These are phyloP conservation scores for Quadriops clusia DNA, from an alignment of 2,888 invertebrate species.

Conservation along the genomic window DNA sequence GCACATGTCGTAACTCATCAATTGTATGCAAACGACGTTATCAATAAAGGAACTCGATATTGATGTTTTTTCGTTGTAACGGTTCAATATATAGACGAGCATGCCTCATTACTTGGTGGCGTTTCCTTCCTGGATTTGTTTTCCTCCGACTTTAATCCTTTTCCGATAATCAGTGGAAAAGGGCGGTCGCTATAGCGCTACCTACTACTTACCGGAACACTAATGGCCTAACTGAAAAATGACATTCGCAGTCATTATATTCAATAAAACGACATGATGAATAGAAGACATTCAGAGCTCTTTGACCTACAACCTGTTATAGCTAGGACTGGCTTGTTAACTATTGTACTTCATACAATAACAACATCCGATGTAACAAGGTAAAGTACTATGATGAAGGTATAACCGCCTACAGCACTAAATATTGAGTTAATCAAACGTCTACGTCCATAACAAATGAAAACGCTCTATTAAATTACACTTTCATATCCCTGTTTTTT, in stretches of 20 bases:
- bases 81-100: slow-evolving; percentile 8
- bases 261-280: slow-evolving; percentile 21
- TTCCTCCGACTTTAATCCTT: slow-evolving; percentile 19
- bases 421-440: too few species aligned
- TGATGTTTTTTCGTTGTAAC: slow-evolving; percentile 14
- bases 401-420: too few species aligned
- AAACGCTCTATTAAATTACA: too few species aligned
- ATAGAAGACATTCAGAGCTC: slow-evolving; percentile 15
- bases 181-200: slow-evolving; percentile 3
- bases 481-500: too few species aligned
- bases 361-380: neutral
- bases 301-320: slow-evolving; percentile 20
- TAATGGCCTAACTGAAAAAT: slow-evolving; percentile 20
- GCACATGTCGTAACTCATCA: slow-evolving; percentile 21
- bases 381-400: too few species aligned
- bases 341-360: neutral
- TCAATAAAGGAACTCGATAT: slow-evolving; percentile 17
- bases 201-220: slow-evolving; percentile 4
- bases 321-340: neutral
- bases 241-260: slow-evolving; percentile 21
- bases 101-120: slow-evolving; percentile 4
- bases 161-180: slow-evolving; percentile 17
- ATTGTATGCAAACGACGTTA: slow-evolving; percentile 22
- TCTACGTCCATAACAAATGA: too few species aligned
- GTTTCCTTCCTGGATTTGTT: slow-evolving; percentile 19